Percentiles rank a stretch among this genome's conserved stretches.
phyloP scores from a whole-genome alignment of 2,888 invertebrate genomes.

The Amphipyra berbera region DNA sequence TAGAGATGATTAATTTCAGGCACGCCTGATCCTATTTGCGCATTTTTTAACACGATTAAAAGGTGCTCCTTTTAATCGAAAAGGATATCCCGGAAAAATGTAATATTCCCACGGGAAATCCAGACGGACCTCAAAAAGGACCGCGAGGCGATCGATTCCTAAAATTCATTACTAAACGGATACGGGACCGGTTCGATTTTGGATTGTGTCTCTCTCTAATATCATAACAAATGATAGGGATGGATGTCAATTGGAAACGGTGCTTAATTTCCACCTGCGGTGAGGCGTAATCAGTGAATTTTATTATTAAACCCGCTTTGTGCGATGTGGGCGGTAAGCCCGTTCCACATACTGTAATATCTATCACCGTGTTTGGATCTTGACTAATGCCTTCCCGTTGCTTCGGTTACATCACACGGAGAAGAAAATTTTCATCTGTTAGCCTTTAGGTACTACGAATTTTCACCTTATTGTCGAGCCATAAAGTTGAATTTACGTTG shows the following conservation, averaged over 20 bases:
- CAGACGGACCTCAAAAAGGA: slow-evolving; percentile 38
- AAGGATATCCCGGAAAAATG: slow-evolving; percentile 6
- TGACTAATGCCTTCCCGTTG: slow-evolving; percentile 49
- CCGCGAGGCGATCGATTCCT: slow-evolving; percentile 38
- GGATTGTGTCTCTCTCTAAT: slow-evolving; percentile 57
- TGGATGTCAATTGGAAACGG: slow-evolving; percentile 58
- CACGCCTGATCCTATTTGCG: no score
- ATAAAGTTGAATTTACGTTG: slow-evolving; percentile 29
- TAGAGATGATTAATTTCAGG: not conserved
- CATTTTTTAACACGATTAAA: not conserved
- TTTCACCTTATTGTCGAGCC: not conserved
- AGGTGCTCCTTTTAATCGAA: not conserved
- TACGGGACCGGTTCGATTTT: slow-evolving; percentile 52
- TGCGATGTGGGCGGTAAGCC: slow-evolving; percentile 54
- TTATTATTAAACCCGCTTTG: slow-evolving; percentile 53
- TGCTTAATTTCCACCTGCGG: slow-evolving; percentile 60
- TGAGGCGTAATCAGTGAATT: slow-evolving; percentile 60
- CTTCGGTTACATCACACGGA: slow-evolving; percentile 36
- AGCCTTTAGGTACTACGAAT: not conserved
- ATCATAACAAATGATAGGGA: slow-evolving; percentile 60
- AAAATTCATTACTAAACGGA: slow-evolving; percentile 42
- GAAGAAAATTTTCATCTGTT: slow-evolving; percentile 23
- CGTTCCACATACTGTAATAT: slow-evolving; percentile 40
- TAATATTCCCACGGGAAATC: slow-evolving; percentile 48
- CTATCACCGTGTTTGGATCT: slow-evolving; percentile 43